A percentile compares a stretch with the other conserved stretches of the same genome.
Conservation (phyloP, 2,797 vertebrate species). For the Odontamblyopus lacepedii region DNA sequence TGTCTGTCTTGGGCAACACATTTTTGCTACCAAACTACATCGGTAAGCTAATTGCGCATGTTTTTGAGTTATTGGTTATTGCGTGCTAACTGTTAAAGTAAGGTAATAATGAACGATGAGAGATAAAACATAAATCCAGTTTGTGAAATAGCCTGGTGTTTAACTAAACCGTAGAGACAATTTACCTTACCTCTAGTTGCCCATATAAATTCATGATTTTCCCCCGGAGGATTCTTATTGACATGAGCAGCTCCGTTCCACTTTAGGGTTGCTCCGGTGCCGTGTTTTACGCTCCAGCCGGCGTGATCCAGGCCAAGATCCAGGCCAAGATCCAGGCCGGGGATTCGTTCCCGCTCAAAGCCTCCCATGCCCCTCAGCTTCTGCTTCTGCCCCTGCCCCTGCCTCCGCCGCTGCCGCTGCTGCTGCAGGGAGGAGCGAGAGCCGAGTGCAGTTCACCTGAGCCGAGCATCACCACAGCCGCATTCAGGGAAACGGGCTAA, state of each 20-base stretch:
- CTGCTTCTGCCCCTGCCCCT: slow-evolving; percentile 73
- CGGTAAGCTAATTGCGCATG: too few relatives aligned
- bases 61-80: too few relatives aligned
- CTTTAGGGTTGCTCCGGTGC: background rate
- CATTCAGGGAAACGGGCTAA: slow-evolving; percentile 76
- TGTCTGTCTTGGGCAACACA: background rate
- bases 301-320: slow-evolving; percentile 69
- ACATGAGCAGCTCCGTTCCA: background rate
- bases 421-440: slow-evolving; percentile 85
- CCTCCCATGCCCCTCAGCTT: slow-evolving; percentile 37
- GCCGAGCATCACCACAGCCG: slow-evolving; percentile 79
- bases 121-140: background rate
- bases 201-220: background rate
- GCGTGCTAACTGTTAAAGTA: background rate
- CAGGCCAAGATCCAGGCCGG: slow-evolving; percentile 72
- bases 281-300: slow-evolving; percentile 34
- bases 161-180: too few relatives aligned
- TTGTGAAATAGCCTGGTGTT: too few relatives aligned
- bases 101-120: background rate
- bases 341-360: slow-evolving; percentile 61
- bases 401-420: slow-evolving; percentile 81
- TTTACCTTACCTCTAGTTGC: too few relatives aligned
- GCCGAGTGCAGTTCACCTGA: slow-evolving; percentile 61
- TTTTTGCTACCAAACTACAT: background rate
- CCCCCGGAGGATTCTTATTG: too few relatives aligned